Conservation (phyloP, 2,113 vertebrate species). For the Oenanthe melanoleuca region DNA sequence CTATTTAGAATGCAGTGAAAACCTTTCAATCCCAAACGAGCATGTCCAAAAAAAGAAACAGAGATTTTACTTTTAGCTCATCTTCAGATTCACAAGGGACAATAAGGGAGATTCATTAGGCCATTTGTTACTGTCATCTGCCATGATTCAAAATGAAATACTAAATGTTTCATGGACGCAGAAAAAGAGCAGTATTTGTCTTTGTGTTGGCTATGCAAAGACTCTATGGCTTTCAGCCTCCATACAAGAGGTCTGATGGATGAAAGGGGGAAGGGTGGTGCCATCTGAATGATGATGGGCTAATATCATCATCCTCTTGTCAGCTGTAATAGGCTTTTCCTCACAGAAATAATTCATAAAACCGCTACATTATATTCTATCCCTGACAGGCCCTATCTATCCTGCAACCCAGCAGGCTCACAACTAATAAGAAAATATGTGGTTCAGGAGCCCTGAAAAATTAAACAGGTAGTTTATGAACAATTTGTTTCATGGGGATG, state of each 20-base stretch:
- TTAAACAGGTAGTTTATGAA: conserved; percentile 99
- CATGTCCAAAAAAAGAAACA: conserved; percentile 62
- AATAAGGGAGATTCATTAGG: conserved; percentile 99
- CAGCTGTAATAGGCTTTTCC: conserved; percentile 99
- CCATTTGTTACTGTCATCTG: conserved; percentile 98
- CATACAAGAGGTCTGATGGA: conserved; percentile 91
- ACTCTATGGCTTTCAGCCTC: conserved; percentile 80
- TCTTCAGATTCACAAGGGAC: conserved; percentile 89
- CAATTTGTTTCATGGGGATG: conserved; percentile 96
- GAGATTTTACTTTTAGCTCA: conserved; percentile 84
- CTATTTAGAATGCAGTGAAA: conserved; percentile 41
- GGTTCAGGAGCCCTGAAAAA: conserved; percentile 98
- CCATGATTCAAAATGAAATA: conserved; percentile 99
- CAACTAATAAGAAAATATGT: conserved; percentile 99
- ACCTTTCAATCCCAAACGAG: conserved; percentile 45
- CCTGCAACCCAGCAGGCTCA: conserved; percentile 95
- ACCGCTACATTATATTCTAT: conserved; percentile 96
- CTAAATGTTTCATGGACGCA: conserved; percentile 99
- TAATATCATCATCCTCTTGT: conserved; percentile 99
- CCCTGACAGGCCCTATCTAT: conserved; percentile 98
- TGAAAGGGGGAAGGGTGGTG: conserved; percentile 94
- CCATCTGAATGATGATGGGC: conserved; percentile 99
- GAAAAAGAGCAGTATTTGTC: conserved; percentile 98
- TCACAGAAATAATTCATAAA: conserved; percentile 99
- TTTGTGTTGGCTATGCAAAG: conserved; percentile 91